Conservation (phyloP, 2,113 vertebrate species). For the Pao palembangensis region DNA sequence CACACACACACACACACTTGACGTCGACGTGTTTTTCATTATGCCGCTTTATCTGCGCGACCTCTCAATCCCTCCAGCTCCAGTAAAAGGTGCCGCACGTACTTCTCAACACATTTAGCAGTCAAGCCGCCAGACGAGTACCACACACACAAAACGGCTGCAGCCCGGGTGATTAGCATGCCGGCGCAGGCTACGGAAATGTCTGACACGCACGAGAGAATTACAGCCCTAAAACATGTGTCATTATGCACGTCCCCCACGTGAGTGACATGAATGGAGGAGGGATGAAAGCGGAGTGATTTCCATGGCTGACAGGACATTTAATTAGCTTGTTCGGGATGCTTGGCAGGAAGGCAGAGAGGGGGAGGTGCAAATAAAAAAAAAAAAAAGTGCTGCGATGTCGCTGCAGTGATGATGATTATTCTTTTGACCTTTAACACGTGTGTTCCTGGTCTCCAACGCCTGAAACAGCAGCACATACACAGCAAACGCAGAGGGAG, state of each 20-base stretch:
- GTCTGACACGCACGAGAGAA: constrained; percentile 55
- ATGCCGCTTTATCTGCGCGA: constrained; percentile 32
- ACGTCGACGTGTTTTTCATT: constrained; percentile 4
- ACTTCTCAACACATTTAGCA: constrained; percentile 9
- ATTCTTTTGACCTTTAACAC: constrained; percentile 45
- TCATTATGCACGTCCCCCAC: constrained; percentile 49
- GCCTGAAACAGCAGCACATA: background rate
- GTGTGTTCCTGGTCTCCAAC: constrained; percentile 11
- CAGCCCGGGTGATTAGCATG: constrained; percentile 41
- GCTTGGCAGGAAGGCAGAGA: constrained; percentile 27
- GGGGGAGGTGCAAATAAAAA: constrained; percentile 9
- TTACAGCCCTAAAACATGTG: constrained; percentile 49
- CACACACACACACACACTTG: background rate
- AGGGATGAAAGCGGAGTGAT: constrained; percentile 43
- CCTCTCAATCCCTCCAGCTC: constrained; percentile 22
- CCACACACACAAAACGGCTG: constrained; percentile 10
- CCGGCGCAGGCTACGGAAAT: constrained; percentile 32
- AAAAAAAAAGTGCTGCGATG: constrained; percentile 30
- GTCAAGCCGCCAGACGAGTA: constrained; percentile 2
- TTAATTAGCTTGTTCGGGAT: constrained; percentile 59
- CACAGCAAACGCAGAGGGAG: background rate
- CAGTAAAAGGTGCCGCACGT: constrained; percentile 12
- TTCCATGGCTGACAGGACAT: constrained; percentile 52
- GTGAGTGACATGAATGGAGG: constrained; percentile 53
- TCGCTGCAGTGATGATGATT: constrained; percentile 33